Conservation (phyloP, 2,797 vertebrate genomes). For the Synaphobranchus kaupii region DNA sequence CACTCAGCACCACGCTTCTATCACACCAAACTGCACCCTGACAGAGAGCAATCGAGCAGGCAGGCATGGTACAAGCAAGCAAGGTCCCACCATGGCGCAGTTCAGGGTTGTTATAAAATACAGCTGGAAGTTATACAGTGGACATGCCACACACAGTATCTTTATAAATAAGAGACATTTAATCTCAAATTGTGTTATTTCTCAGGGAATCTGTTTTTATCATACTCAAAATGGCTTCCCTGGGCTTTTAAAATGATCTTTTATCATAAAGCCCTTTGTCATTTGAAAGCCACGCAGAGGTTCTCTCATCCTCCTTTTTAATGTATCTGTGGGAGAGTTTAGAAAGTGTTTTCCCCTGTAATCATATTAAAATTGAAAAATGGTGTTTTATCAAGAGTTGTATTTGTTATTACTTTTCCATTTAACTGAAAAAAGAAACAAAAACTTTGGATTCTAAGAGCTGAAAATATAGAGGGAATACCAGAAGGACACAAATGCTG, state of each 20-base stretch:
- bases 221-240: constrained; percentile 14
- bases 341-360: constrained; percentile 21
- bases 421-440: constrained; percentile 29
- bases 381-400: constrained; percentile 28
- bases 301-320: constrained; percentile 27
- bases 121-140: not conserved
- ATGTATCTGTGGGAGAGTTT: constrained; percentile 26
- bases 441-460: constrained; percentile 24
- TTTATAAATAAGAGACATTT: not conserved
- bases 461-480: constrained; percentile 30
- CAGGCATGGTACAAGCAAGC: not conserved
- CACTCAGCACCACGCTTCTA: constrained; percentile 53
- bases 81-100: not conserved
- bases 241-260: constrained; percentile 23
- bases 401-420: constrained; percentile 38
- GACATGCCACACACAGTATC: not conserved
- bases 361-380: constrained; percentile 38
- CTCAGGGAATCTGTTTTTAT: not conserved
- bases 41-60: constrained; percentile 21
- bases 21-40: constrained; percentile 40
- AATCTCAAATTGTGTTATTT: not conserved
- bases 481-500: constrained; percentile 38
- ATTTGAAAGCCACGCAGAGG: constrained; percentile 31
- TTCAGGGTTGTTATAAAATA: not conserved
- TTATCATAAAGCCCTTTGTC: constrained; percentile 34